These are phyloP conservation scores for Nasalis larvatus DNA, from an alignment of 2,113 vertebrate genomes.

Conservation along the genomic window DNA sequence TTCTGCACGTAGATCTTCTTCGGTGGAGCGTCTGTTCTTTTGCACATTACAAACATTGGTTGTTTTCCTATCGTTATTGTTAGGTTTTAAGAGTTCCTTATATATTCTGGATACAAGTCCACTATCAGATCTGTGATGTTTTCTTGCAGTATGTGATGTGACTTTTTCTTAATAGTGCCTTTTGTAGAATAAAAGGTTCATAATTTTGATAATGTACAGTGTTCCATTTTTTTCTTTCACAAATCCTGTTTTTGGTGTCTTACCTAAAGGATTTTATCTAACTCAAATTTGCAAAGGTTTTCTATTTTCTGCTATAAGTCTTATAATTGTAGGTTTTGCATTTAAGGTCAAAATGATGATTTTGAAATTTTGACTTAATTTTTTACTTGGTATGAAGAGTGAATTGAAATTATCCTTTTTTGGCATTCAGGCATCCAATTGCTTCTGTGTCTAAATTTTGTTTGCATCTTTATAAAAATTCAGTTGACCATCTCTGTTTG, in stretches of 20 bases:
- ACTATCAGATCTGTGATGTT: neutral
- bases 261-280: neutral
- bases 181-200: neutral
- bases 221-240: neutral
- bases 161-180: neutral
- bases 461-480: no score
- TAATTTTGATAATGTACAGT: no score
- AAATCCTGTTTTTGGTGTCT: no score
- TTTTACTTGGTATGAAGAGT: neutral
- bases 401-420: neutral
- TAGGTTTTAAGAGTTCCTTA: neutral
- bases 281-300: neutral
- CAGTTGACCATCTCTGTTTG: neutral
- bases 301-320: neutral
- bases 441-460: neutral
- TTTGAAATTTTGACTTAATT: neutral
- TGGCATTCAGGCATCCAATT: neutral
- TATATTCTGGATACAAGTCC: neutral
- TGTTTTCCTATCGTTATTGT: neutral
- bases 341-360: neutral
- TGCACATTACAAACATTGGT: neutral
- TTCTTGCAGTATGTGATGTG: neutral
- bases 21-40: neutral
- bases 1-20: neutral
- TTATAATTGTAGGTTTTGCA: neutral